Evolutionary conservation across 2,888 invertebrate genomes (phyloP).

Genomic region (Cheilosia impressa): DNA sequence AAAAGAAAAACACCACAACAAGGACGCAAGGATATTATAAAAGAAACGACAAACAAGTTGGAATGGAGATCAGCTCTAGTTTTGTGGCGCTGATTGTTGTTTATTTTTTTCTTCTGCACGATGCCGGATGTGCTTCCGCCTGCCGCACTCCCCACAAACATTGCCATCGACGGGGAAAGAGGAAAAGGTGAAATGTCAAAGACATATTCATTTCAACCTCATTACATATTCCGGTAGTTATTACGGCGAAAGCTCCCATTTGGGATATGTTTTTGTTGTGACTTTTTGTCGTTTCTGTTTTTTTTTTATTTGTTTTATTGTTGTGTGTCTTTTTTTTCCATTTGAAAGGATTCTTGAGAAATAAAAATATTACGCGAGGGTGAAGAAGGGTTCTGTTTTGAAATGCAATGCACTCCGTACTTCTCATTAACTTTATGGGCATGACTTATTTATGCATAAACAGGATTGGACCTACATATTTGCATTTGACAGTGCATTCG

Average conservation of each 20-base stretch:
- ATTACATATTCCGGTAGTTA: slow-evolving; percentile 65
- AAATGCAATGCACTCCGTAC: slow-evolving; percentile 3
- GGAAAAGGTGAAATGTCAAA: slow-evolving; percentile 65
- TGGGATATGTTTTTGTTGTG: slow-evolving; percentile 34
- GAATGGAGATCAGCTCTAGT: slow-evolving; percentile 57
- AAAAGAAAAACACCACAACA: neutral
- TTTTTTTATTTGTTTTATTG: slow-evolving; percentile 12
- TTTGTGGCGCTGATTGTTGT: slow-evolving; percentile 34
- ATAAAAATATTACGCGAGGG: slow-evolving; percentile 2
- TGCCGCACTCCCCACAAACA: neutral
- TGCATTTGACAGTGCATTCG: neutral
- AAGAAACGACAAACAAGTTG: neutral
- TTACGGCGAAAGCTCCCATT: slow-evolving; percentile 56
- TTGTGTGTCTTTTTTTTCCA: slow-evolving; percentile 23
- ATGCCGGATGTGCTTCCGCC: slow-evolving; percentile 14
- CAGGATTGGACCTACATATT: neutral
- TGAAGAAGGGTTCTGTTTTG: neutral
- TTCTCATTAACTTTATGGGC: slow-evolving; percentile 18
- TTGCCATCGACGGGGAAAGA: no score
- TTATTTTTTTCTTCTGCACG: neutral
- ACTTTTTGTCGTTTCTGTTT: neutral
- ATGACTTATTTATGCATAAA: neutral
- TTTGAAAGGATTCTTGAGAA: slow-evolving; percentile 9
- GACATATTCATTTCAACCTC: slow-evolving; percentile 65
- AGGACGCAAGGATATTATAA: neutral